These are phyloP conservation scores for Cynodonichthys magdalenae DNA, from an alignment of 2,797 vertebrate species.

Conservation along the genomic window DNA sequence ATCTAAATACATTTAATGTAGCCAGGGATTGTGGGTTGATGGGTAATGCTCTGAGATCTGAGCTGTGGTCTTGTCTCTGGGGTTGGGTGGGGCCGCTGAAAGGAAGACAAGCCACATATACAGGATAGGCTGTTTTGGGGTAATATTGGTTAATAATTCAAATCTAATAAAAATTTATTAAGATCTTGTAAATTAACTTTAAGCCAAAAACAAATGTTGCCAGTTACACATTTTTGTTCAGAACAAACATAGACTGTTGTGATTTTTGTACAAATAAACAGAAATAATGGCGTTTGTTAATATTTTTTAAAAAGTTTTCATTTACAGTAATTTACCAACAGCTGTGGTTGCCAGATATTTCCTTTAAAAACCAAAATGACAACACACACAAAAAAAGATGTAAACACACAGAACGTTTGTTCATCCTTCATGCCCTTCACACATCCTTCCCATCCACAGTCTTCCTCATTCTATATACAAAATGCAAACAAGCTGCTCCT, in stretches of 20 bases:
- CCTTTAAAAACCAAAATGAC: not conserved
- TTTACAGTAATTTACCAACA: too few species aligned
- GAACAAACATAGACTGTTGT: too few species aligned
- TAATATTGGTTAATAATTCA: too few species aligned
- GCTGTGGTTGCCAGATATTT: not conserved
- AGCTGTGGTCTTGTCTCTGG: slow-evolving; percentile 43
- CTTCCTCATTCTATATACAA: slow-evolving; percentile 83
- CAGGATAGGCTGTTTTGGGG: too few species aligned
- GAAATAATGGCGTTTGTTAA: too few species aligned
- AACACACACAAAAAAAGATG: not conserved
- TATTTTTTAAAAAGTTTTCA: too few species aligned
- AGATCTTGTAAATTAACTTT: too few species aligned
- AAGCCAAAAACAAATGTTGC: too few species aligned
- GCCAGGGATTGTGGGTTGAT: slow-evolving; percentile 58
- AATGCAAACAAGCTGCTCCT: slow-evolving; percentile 77
- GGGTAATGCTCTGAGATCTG: slow-evolving; percentile 39
- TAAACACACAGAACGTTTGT: not conserved
- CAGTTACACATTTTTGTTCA: too few species aligned
- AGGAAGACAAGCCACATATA: not conserved
- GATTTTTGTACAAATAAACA: too few species aligned
- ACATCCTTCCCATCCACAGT: slow-evolving; percentile 81
- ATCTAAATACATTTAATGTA: slow-evolving; percentile 74
- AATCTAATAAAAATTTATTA: too few species aligned
- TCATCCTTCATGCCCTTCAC: slow-evolving; percentile 75
- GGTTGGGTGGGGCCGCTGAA: too few species aligned